phyloP scores from a whole-genome alignment of 2,113 vertebrate genomes.

The Oreochromis niloticus region DNA sequence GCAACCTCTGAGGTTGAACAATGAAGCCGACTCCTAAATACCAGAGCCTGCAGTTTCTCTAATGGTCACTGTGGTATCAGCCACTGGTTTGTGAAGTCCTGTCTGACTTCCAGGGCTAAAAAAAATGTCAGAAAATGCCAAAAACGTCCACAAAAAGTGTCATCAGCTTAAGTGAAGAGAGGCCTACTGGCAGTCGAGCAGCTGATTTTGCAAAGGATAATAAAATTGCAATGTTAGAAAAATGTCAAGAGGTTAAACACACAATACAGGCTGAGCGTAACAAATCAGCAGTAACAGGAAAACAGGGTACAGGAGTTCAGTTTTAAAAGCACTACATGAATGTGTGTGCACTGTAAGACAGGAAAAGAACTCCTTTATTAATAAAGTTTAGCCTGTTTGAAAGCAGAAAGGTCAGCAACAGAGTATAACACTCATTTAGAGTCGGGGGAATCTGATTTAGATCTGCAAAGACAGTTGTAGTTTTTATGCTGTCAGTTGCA shows the following conservation, averaged over 20 bases:
- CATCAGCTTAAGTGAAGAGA: accelerated
- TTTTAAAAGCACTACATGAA: neutral
- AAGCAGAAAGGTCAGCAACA: neutral
- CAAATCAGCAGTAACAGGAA: neutral
- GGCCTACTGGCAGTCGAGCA: neutral
- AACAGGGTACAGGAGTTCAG: neutral
- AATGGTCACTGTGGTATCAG: neutral
- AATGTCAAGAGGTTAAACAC: neutral
- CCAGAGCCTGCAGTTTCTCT: neutral
- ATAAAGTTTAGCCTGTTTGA: neutral
- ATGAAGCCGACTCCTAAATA: neutral
- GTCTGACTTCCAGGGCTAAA: neutral
- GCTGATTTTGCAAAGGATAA: neutral
- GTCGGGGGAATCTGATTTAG: neutral
- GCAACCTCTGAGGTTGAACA: neutral
- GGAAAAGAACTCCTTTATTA: neutral
- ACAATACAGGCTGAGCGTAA: neutral
- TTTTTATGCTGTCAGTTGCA: neutral
- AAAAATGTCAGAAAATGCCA: neutral
- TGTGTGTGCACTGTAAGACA: neutral
- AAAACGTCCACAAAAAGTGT: neutral
- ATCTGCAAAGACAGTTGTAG: neutral
- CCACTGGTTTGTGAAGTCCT: neutral
- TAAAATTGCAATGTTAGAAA: neutral
- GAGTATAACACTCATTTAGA: neutral